Percentiles rank a stretch among this genome's conserved stretches.
Conservation (phyloP, 2,113 vertebrate species). For the Syngnathoides biaculeatus region DNA sequence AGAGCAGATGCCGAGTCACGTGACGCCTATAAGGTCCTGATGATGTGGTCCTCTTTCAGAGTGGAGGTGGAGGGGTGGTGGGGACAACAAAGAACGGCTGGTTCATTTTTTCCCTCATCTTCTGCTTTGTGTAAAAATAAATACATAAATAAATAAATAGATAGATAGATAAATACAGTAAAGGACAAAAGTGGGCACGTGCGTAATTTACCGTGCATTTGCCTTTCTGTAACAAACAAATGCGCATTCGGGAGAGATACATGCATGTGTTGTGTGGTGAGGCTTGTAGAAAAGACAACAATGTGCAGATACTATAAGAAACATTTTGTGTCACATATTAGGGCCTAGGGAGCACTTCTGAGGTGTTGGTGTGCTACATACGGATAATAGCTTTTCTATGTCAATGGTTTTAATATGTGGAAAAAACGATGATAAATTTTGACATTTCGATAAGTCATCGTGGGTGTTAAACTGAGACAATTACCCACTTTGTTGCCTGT, state of each 20-base stretch:
- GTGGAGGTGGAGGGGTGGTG: constrained; percentile 29
- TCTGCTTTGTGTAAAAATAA: not conserved
- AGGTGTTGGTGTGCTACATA: not conserved
- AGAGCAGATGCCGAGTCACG: constrained; percentile 70
- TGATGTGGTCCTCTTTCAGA: constrained; percentile 29
- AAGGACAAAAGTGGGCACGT: not conserved
- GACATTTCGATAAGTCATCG: not conserved
- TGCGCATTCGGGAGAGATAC: not conserved
- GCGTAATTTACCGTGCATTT: not conserved
- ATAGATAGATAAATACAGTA: no score
- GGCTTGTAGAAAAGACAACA: not conserved
- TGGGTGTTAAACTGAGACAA: not conserved
- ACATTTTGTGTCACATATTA: not conserved
- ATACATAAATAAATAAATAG: no score
- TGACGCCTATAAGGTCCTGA: constrained; percentile 53
- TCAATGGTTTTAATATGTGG: not conserved
- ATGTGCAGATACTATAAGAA: not conserved
- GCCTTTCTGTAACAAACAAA: not conserved
- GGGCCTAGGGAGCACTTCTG: not conserved
- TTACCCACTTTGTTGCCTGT: not conserved
- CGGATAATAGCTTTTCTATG: not conserved
- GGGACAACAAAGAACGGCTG: constrained; percentile 26
- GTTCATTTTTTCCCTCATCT: not conserved
- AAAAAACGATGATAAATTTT: not conserved
- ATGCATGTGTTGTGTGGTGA: not conserved